Conservation (phyloP, 2,797 vertebrate genomes). For the Columba guinea region DNA sequence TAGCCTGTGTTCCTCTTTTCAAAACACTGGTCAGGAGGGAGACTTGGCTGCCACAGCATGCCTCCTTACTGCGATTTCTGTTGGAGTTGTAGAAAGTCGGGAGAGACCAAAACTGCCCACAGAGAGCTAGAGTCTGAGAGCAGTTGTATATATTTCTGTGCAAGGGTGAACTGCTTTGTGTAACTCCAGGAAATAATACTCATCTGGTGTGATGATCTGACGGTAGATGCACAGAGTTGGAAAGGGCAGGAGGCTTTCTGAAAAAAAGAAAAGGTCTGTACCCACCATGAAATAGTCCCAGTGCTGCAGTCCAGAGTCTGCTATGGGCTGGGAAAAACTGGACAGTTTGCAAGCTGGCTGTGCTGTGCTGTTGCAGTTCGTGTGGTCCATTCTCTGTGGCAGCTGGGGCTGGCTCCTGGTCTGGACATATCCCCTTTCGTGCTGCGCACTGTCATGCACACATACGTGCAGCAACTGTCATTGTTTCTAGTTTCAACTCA, state of each 20-base stretch:
- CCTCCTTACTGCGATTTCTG: not conserved
- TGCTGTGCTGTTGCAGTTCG: not conserved
- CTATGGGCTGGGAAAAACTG: not conserved
- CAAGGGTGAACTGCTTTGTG: not conserved
- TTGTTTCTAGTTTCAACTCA: not conserved
- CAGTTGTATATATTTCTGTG: not conserved
- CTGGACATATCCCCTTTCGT: not conserved
- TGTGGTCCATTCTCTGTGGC: not conserved
- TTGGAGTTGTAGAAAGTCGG: not conserved
- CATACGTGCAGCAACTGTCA: fast-evolving
- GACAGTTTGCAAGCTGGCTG: not conserved
- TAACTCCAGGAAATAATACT: not conserved
- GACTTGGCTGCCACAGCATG: not conserved
- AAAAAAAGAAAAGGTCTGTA: not conserved
- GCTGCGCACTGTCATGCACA: fast-evolving
- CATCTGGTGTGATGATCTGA: not conserved
- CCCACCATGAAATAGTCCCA: not conserved
- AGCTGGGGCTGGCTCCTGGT: not conserved
- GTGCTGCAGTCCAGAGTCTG: not conserved
- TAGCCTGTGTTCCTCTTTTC: not conserved
- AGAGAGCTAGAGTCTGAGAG: not conserved
- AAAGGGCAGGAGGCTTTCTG: not conserved
- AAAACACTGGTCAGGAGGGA: not conserved
- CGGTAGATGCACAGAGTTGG: not conserved
- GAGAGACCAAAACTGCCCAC: not conserved